Percentiles rank a stretch among this genome's conserved stretches.
These are phyloP conservation scores for Dysmachus trigonus DNA, from an alignment of 2,888 invertebrate genomes.

Conservation along the genomic window DNA sequence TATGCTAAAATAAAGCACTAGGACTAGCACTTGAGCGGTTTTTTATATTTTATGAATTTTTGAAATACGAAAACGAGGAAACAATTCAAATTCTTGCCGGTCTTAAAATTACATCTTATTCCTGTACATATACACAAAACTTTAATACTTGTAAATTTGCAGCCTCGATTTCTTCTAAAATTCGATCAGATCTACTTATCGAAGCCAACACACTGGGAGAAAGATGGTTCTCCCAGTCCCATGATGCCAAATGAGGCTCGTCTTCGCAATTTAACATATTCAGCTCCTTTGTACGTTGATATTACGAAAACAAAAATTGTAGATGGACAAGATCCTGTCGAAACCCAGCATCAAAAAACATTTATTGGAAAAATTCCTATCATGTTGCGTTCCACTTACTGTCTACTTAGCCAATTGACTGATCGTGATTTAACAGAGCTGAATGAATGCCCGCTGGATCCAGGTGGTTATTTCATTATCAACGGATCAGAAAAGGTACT, in stretches of 20 bases:
- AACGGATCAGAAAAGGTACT: constrained; percentile 99
- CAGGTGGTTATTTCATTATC: constrained; percentile 99
- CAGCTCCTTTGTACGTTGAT: constrained; percentile 98
- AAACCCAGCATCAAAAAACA: constrained; percentile 79
- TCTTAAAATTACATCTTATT: not conserved
- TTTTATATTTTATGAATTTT: too few species aligned
- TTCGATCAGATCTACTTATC: constrained; percentile 99
- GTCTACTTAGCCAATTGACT: constrained; percentile 89
- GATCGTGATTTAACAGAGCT: constrained; percentile 99
- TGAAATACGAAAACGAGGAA: too few species aligned
- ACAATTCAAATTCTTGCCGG: not conserved
- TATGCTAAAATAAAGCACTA: too few species aligned
- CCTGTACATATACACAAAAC: not conserved
- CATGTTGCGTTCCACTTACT: constrained; percentile 98
- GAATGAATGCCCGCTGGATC: constrained; percentile 99
- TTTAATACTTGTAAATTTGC: constrained; percentile 51
- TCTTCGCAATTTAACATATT: constrained; percentile 95
- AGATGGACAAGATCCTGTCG: constrained; percentile 89
- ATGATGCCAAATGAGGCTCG: constrained; percentile 99
- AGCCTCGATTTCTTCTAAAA: constrained; percentile 90
- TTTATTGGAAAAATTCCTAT: constrained; percentile 96
- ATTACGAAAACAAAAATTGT: constrained; percentile 95
- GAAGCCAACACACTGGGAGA: constrained; percentile 99
- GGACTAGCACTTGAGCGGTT: too few species aligned
- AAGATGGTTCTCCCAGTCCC: constrained; percentile 98